These are phyloP conservation scores for Turritopsis dohrnii DNA, from an alignment of 30 jellyfish, hydroid and myxozoan species.

Conservation along the genomic window DNA sequence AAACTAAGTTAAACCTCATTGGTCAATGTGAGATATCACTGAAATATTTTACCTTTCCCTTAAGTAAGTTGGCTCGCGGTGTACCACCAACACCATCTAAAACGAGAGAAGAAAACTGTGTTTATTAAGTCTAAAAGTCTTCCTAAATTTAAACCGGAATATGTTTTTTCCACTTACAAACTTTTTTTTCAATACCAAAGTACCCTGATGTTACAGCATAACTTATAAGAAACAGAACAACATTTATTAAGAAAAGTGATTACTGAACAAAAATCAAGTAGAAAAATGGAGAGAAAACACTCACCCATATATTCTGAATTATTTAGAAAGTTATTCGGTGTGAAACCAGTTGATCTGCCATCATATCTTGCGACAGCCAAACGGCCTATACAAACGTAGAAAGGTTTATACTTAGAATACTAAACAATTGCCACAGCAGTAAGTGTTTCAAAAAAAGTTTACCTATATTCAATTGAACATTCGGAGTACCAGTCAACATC, in stretches of 20 bases:
- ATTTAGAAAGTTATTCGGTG: background rate
- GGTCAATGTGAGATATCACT: too few species aligned
- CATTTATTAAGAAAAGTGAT: too few species aligned
- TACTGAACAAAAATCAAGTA: background rate
- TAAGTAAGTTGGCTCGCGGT: conserved; percentile 44
- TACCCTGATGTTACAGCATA: conserved; percentile 21
- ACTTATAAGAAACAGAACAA: background rate
- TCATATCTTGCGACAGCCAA: conserved; percentile 18
- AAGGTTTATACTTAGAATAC: background rate
- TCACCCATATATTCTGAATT: conserved; percentile 26
- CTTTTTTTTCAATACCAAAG: background rate
- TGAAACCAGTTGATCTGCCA: conserved; percentile 4
- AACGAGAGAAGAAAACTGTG: background rate
- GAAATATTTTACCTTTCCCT: conserved; percentile 51
- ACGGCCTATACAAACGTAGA: background rate
- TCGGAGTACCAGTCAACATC: conserved; percentile 22
- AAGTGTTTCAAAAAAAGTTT: too few species aligned
- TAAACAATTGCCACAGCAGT: background rate
- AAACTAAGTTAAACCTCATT: too few species aligned
- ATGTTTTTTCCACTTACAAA: conserved; percentile 15
- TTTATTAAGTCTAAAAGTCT: too few species aligned
- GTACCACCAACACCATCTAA: conserved; percentile 62
- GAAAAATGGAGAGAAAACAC: background rate
- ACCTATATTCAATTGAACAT: conserved; percentile 25
- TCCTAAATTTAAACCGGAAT: too few species aligned